These are phyloP conservation scores for Thalassarche chlororhynchos DNA, from an alignment of 2,113 vertebrate species.

Conservation along the genomic window DNA sequence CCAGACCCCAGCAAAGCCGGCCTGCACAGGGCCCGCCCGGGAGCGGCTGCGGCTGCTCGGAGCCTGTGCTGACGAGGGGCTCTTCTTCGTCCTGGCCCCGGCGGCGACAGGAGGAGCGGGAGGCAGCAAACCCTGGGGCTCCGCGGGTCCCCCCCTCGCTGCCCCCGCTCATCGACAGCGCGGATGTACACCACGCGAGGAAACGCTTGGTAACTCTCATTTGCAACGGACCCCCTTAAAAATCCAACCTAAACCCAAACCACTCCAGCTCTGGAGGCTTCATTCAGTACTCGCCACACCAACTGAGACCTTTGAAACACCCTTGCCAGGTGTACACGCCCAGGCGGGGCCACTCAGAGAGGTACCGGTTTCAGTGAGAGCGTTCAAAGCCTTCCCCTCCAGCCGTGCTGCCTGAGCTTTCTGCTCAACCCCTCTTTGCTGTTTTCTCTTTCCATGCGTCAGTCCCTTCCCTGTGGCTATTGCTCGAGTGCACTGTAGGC, in stretches of 20 bases:
- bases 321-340: not conserved
- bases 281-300: not conserved
- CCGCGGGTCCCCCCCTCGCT: not conserved
- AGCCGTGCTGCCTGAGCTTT: not conserved
- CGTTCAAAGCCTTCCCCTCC: not conserved
- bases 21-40: not conserved
- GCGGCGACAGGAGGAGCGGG: not conserved
- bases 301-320: not conserved
- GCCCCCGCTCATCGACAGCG: not conserved
- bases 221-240: not conserved
- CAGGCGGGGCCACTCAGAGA: not conserved
- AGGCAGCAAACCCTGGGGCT: not conserved
- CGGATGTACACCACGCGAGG: not conserved
- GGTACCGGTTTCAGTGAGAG: not conserved
- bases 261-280: not conserved
- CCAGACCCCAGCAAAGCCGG: not conserved
- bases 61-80: rapidly evolving
- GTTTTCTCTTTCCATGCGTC: not conserved
- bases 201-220: not conserved
- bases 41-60: not conserved
- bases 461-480: not conserved
- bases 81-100: not conserved
- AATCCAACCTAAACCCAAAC: not conserved
- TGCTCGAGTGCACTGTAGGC: not conserved
- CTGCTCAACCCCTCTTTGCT: not conserved